These are phyloP conservation scores for Augochlorella aurata DNA, from an alignment of 2,888 invertebrate species.

Conservation along the genomic window DNA sequence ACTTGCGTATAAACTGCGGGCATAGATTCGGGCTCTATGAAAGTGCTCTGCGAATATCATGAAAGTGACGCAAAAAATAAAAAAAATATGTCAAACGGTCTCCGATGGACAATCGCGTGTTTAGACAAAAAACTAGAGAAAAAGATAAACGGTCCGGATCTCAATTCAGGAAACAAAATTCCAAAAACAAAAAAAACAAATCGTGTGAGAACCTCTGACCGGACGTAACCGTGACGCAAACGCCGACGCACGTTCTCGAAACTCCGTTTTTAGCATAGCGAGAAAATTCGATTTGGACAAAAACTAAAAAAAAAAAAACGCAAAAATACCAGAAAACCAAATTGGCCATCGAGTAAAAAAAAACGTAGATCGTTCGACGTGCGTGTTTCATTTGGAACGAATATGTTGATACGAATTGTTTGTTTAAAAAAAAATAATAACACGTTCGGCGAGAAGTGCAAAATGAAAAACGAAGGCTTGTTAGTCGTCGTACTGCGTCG, in stretches of 20 bases:
- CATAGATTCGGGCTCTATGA: conserved; percentile 79
- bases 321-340: conserved; percentile 33
- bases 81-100: conserved; percentile 27
- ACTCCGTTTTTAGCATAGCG: conserved; percentile 3
- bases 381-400: conserved; percentile 9
- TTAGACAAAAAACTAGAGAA: conserved; percentile 17
- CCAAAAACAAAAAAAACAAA: neutral
- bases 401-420: neutral
- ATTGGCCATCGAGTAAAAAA: conserved; percentile 46
- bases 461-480: conserved; percentile 73
- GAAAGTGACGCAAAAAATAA: conserved; percentile 61
- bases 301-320: neutral
- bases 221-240: conserved; percentile 34
- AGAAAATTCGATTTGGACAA: conserved; percentile 1
- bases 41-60: conserved; percentile 76
- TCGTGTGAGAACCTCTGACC: conserved; percentile 14
- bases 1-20: conserved; percentile 80
- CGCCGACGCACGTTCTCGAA: conserved; percentile 24
- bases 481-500: conserved; percentile 81
- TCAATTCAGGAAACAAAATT: conserved; percentile 1
- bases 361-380: conserved; percentile 41
- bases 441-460: conserved; percentile 50
- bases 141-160: conserved; percentile 19
- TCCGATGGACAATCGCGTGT: conserved; percentile 54
- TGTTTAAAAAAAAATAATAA: conserved; percentile 7